phyloP scores from a whole-genome alignment of 2,888 invertebrate genomes.

The Apodemia duryi region DNA sequence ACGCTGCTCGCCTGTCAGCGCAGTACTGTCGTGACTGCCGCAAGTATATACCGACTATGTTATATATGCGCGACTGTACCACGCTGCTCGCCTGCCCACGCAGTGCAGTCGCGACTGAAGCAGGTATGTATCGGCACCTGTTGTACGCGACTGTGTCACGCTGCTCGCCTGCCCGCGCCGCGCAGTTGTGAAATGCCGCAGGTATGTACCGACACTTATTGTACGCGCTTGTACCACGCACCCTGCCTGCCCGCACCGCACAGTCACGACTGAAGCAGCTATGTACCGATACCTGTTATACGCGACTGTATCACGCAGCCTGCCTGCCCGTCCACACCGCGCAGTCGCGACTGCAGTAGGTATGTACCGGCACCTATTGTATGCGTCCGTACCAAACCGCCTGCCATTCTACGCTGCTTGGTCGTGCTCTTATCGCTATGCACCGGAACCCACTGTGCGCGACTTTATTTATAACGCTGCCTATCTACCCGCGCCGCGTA shows the following conservation, averaged over 20 bases:
- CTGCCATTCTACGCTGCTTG: too few species aligned
- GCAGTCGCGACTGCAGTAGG: constrained; percentile 69
- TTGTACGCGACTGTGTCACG: constrained; percentile 88
- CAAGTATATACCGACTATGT: too few species aligned
- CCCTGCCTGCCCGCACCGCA: too few species aligned
- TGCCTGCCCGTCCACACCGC: constrained; percentile 83
- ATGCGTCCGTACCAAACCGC: too few species aligned
- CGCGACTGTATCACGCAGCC: constrained; percentile 87
- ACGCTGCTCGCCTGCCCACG: too few species aligned
- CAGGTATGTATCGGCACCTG: constrained; percentile 55
- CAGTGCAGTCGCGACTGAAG: too few species aligned
- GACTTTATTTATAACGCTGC: constrained; percentile 89
- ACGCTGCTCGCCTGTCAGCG: background rate
- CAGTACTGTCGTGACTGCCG: too few species aligned
- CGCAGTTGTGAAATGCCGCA: constrained; percentile 70
- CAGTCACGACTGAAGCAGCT: too few species aligned
- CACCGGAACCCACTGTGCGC: constrained; percentile 81
- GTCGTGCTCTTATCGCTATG: constrained; percentile 24
- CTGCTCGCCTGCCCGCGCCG: constrained; percentile 86
- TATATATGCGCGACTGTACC: background rate
- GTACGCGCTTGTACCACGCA: background rate
- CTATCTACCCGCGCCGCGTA: constrained; percentile 84
- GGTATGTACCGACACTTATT: constrained; percentile 36
- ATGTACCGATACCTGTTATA: constrained; percentile 79
- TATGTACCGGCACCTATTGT: constrained; percentile 26